These are phyloP conservation scores for Morinoia aosen DNA, from an alignment of 2,888 invertebrate genomes.

Conservation along the genomic window DNA sequence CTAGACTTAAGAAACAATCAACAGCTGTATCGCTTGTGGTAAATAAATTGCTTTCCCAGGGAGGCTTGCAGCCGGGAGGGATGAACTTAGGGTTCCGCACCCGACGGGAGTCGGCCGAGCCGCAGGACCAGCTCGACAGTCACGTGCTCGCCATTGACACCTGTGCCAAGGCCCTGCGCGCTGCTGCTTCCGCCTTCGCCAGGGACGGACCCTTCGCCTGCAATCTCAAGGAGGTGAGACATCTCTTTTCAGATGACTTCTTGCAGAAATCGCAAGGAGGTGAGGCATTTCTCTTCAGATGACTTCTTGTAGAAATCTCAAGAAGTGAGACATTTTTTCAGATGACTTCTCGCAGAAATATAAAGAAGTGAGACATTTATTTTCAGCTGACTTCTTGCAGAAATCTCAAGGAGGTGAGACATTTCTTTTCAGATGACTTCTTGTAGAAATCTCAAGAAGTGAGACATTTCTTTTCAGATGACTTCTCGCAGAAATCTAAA, in stretches of 20 bases:
- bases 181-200: slow-evolving; percentile 58
- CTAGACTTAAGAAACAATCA: not conserved
- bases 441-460: too few relatives aligned
- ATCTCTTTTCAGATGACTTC: not conserved
- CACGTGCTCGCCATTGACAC: slow-evolving; percentile 67
- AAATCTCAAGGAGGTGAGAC: not conserved
- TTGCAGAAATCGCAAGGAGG: too few relatives aligned
- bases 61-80: slow-evolving; percentile 63
- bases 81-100: slow-evolving; percentile 61
- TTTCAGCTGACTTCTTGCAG: too few relatives aligned
- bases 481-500: too few relatives aligned
- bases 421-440: not conserved
- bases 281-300: not conserved
- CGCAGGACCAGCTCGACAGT: slow-evolving; percentile 63
- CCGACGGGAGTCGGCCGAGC: slow-evolving; percentile 62
- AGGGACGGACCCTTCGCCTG: slow-evolving; percentile 62
- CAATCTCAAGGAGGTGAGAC: slow-evolving; percentile 61
- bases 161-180: slow-evolving; percentile 64
- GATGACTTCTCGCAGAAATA: too few relatives aligned
- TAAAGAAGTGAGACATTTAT: too few relatives aligned
- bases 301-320: too few relatives aligned
- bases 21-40: not conserved
- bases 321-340: not conserved
- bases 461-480: not conserved
- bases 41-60: slow-evolving; percentile 41